Evolutionary conservation across 2,113 vertebrate species (phyloP).

Genomic region (Psittacula cyanocephala): DNA sequence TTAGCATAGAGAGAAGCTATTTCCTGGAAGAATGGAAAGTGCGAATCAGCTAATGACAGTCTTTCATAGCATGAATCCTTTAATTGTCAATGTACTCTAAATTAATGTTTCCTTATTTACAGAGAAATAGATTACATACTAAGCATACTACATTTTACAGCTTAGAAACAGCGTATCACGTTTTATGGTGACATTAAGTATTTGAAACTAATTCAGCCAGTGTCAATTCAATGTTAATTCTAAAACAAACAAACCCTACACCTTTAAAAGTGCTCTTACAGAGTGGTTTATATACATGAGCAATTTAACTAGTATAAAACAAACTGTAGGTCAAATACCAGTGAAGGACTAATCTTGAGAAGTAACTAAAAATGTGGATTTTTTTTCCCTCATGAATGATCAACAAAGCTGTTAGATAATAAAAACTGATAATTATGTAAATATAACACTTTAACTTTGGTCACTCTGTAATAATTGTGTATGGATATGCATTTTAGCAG

Average conservation of each 20-base stretch:
- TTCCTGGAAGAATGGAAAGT: neutral
- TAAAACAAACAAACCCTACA: neutral
- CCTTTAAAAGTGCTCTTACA: neutral
- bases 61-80: neutral
- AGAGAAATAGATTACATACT: neutral
- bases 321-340: neutral
- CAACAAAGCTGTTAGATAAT: neutral
- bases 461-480: neutral
- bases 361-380: neutral
- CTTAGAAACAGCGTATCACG: neutral
- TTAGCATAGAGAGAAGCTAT: neutral
- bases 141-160: neutral
- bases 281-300: neutral
- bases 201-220: neutral
- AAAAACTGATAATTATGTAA: neutral
- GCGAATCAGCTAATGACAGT: neutral
- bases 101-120: neutral
- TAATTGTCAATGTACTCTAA: neutral
- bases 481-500: neutral
- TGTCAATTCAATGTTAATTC: neutral
- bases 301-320: neutral
- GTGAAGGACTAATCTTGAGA: neutral
- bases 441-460: neutral
- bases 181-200: neutral
- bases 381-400: neutral